Percentiles rank a stretch among this genome's conserved stretches.
These are phyloP conservation scores for Psittacara wagleri DNA, from an alignment of 2,113 vertebrate genomes.

Conservation along the genomic window DNA sequence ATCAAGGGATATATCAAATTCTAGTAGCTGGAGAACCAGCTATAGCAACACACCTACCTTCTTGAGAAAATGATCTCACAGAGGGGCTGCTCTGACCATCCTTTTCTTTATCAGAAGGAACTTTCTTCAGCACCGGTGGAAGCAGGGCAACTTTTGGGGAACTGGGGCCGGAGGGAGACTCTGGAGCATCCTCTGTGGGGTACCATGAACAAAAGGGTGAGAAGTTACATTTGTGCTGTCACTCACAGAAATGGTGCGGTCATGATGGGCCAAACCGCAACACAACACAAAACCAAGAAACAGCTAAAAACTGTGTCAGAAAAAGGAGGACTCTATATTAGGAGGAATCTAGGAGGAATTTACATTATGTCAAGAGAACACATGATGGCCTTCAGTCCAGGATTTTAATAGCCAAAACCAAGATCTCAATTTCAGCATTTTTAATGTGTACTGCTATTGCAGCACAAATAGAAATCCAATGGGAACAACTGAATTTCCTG, in stretches of 20 bases:
- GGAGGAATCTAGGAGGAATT: not conserved
- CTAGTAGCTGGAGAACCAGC: not conserved
- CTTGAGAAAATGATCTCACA: slow-evolving; percentile 79
- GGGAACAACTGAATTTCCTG: not conserved
- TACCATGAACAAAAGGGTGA: not conserved
- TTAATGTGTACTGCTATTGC: not conserved
- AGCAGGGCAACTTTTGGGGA: slow-evolving; percentile 81
- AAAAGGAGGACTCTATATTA: not conserved
- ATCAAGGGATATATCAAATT: not conserved
- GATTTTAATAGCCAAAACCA: not conserved
- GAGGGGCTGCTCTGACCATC: slow-evolving; percentile 80
- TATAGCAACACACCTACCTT: slow-evolving; percentile 77
- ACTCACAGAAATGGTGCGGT: not conserved
- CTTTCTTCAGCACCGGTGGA: slow-evolving; percentile 81
- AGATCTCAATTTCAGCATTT: not conserved
- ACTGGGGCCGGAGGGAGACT: slow-evolving; percentile 78
- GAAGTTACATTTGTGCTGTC: not conserved
- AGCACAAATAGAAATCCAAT: not conserved
- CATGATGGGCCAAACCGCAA: not conserved
- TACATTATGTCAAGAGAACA: not conserved
- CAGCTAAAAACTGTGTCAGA: not conserved
- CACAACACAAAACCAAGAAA: not conserved
- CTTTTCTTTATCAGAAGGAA: slow-evolving; percentile 85
- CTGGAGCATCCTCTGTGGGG: slow-evolving; percentile 83
- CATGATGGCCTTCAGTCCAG: not conserved